phyloP scores from a whole-genome alignment of 2,888 invertebrate genomes.

The Orthosia gothica region DNA sequence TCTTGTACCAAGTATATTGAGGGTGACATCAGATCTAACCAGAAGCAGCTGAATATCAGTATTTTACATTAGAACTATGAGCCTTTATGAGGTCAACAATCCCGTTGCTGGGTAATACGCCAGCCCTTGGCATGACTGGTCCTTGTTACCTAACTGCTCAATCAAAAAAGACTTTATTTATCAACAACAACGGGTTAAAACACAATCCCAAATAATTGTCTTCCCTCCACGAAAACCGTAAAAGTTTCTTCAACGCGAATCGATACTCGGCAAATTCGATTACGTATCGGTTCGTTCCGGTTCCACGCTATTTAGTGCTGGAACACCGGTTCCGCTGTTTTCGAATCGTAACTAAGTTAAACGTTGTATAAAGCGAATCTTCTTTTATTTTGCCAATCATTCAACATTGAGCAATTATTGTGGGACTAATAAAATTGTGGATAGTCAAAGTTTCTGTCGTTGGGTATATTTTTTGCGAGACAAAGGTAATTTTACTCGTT shows the following conservation, averaged over 20 bases:
- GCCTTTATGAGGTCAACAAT: no score
- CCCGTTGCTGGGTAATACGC: no score
- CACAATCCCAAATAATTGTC: slow-evolving; percentile 66
- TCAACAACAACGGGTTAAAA: slow-evolving; percentile 45
- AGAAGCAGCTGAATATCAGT: background rate
- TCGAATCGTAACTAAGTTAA: slow-evolving; percentile 76
- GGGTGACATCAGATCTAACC: background rate
- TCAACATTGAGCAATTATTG: slow-evolving; percentile 65
- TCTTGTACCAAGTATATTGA: background rate
- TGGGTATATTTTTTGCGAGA: slow-evolving; percentile 54
- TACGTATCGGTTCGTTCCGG: slow-evolving; percentile 71
- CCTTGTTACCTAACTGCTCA: background rate
- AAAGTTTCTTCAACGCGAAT: slow-evolving; percentile 65
- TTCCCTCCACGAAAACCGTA: slow-evolving; percentile 66
- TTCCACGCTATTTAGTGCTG: slow-evolving; percentile 71
- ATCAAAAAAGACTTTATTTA: slow-evolving; percentile 12
- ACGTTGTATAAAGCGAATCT: slow-evolving; percentile 69
- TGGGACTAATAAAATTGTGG: slow-evolving; percentile 69
- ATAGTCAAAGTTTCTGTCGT: slow-evolving; percentile 58
- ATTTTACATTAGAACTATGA: background rate
- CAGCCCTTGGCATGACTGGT: no score
- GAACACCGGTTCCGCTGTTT: slow-evolving; percentile 71
- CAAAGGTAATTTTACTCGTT: slow-evolving; percentile 34
- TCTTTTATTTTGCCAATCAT: slow-evolving; percentile 73
- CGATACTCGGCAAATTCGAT: slow-evolving; percentile 73